These are phyloP conservation scores for Lasioglossum albipes DNA, from an alignment of 1,140 invertebrate genomes.

Conservation along the genomic window DNA sequence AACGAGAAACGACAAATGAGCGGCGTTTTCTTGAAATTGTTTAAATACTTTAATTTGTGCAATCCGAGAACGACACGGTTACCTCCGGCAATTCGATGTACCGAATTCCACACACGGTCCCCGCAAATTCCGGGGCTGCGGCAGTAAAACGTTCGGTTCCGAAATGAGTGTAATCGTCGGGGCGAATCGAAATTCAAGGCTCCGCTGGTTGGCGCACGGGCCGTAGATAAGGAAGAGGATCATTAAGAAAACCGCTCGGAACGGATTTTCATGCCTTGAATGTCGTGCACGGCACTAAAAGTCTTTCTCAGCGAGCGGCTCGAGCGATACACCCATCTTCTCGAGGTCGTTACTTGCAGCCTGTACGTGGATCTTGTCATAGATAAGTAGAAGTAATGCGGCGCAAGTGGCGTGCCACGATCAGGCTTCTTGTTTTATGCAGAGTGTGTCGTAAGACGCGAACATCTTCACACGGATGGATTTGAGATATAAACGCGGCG, in stretches of 20 bases:
- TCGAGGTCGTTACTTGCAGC: conserved; percentile 50
- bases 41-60: too few relatives aligned
- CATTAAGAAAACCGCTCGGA: conserved; percentile 4
- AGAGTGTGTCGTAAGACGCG: conserved; percentile 26
- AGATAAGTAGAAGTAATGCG: conserved; percentile 40
- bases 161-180: background rate
- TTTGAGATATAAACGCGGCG: background rate
- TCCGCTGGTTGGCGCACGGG: too few relatives aligned
- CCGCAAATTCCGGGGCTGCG: background rate
- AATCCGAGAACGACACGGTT: background rate
- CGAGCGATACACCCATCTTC: conserved; percentile 8
- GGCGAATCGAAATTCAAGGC: background rate
- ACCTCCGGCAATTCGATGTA: background rate
- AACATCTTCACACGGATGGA: background rate
- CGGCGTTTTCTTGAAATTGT: too few relatives aligned
- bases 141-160: background rate
- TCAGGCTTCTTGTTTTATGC: conserved; percentile 46
- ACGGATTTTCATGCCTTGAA: background rate
- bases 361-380: conserved; percentile 41
- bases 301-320: background rate
- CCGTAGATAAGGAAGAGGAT: background rate
- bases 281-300: background rate
- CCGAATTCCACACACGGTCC: background rate
- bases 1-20: too few relatives aligned
- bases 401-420: conserved; percentile 35